phyloP scores from a whole-genome alignment of 2,113 vertebrate species.

The Trachemys scripta region DNA sequence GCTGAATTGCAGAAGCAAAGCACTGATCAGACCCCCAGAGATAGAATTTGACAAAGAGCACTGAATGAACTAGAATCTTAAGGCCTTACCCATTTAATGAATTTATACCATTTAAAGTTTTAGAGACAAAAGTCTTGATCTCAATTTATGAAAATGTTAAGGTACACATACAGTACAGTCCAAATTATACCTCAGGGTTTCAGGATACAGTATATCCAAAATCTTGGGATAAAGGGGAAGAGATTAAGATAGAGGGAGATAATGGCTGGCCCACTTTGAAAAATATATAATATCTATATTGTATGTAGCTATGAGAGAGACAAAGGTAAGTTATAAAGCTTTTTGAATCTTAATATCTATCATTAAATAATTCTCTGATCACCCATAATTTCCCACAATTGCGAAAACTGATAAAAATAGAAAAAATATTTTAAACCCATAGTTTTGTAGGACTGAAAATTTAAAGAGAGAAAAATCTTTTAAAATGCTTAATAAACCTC shows the following conservation, averaged over 20 bases:
- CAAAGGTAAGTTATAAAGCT: neutral
- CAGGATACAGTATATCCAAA: neutral
- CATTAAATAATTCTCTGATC: neutral
- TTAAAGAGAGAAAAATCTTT: neutral
- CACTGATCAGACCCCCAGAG: neutral
- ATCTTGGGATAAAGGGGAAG: neutral
- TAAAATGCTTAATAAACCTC: neutral
- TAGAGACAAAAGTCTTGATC: neutral
- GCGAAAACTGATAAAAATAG: neutral
- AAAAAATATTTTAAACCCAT: neutral
- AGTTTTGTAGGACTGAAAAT: neutral
- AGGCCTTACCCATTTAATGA: accelerated
- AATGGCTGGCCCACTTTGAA: neutral
- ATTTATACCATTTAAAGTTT: accelerated
- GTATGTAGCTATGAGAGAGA: neutral
- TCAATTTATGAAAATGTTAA: neutral
- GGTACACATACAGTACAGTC: accelerated
- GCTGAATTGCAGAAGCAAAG: neutral
- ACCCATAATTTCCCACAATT: neutral
- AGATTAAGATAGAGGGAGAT: neutral
- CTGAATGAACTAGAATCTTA: neutral
- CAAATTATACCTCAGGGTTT: neutral
- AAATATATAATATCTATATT: neutral
- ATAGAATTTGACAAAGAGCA: neutral
- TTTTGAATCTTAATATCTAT: neutral